Percentiles rank a stretch among this genome's conserved stretches.
Conservation (phyloP, 2,113 vertebrate species). For the Alosa alosa region DNA sequence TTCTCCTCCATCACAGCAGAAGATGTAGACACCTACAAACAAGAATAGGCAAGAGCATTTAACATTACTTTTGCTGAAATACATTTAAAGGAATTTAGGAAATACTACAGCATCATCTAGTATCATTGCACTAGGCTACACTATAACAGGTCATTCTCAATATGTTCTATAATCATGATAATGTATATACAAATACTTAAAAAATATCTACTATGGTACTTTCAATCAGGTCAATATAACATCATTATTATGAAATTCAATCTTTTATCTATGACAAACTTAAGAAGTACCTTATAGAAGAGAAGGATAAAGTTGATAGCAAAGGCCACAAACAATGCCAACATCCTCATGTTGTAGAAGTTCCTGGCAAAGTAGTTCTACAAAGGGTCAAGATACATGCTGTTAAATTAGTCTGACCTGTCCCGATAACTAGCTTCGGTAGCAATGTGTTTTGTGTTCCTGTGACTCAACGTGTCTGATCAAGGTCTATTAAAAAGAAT, state of each 20-base stretch:
- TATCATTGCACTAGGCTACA: neutral
- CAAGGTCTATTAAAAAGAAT: neutral
- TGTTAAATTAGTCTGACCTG: neutral
- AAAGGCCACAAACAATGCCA: constrained; percentile 94
- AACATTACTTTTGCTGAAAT: neutral
- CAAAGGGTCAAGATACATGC: constrained; percentile 45
- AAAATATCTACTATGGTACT: no score
- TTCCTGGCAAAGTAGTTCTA: constrained; percentile 98
- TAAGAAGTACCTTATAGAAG: constrained; percentile 89
- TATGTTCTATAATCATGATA: neutral
- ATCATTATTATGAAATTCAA: neutral
- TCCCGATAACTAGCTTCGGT: neutral
- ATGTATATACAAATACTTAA: neutral
- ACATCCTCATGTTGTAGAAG: constrained; percentile 99
- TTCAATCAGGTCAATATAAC: neutral
- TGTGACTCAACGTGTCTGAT: no score
- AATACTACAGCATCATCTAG: neutral
- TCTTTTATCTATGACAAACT: neutral
- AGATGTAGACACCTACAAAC: constrained; percentile 84
- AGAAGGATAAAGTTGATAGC: constrained; percentile 98
- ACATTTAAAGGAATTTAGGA: neutral
- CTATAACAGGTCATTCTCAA: neutral
- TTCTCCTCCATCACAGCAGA: constrained; percentile 82
- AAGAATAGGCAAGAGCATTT: neutral
- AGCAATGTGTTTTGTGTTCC: neutral